Evolutionary conservation across 2,113 vertebrate species (phyloP), one percentile per base, ranked within the genome.

Genomic region (Gallinago media): DNA sequence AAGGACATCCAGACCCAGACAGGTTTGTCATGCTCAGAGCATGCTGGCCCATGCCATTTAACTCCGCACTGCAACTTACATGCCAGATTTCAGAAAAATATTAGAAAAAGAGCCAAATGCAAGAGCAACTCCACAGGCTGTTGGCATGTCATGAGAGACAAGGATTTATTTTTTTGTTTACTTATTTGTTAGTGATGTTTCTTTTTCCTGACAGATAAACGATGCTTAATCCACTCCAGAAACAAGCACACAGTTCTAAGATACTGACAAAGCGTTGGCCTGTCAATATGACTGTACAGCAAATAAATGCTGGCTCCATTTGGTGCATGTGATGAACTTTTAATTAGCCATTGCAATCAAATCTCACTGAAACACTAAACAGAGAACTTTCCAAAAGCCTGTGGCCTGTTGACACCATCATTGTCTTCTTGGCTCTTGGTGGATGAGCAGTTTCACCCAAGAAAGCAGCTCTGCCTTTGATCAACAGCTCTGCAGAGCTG

Each of bases 261-360:
- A 22, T 2, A 52, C 67, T 47, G 66, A 38, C 22, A 75, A 47
- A 95, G 25, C 44, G 26, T 19, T 63, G 44, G 9, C 8, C n/a
- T 75, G 34, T 52, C 82, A 47, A 47, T 82, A 72, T 11, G 44
- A 34, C 17, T 49, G 15, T 34, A 47, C 10, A 52, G 62, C 29
- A 83, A 79, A 65, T 55, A 61, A 85, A 50, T 2, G 5, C 27
- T 83, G 38, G 12, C 55, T 70, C 23, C 0, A 0, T 62, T 84
- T 31, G 61, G 22, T 70, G 19, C 36, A 77, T 56, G 21, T 50
- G 59, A 84, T 40, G 18, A 87, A 54, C 83, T 81, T 94, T 89
- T 77, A 92, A 92, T 91, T 96, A 91, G 19, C 42, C 29, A 18
- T 62, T 62, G 40, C 55, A 77, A 78, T 77, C 87, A 94, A 94